Conservation (phyloP, 2,797 vertebrate genomes). For the Neostethus bicornis region DNA sequence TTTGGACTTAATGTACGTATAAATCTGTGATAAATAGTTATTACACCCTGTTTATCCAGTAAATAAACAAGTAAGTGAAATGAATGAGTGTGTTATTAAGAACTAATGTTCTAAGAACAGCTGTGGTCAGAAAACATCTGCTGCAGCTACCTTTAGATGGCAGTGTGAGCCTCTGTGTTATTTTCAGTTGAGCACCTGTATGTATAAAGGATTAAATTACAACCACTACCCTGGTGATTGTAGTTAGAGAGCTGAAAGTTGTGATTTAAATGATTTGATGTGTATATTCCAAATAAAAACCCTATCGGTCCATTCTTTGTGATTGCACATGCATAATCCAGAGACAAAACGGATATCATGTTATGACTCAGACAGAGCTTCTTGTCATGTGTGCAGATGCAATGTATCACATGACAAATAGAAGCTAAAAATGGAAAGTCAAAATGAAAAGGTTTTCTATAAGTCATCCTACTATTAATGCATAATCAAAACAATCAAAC, state of each 20-base stretch:
- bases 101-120: neutral
- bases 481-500: neutral
- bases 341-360: neutral
- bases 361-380: neutral
- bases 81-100: neutral
- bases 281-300: neutral
- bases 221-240: neutral
- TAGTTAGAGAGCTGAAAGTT: neutral
- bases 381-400: neutral
- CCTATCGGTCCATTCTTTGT: neutral
- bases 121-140: neutral
- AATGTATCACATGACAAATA: no score
- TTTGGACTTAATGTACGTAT: neutral
- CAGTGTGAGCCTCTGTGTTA: slow-evolving; percentile 59
- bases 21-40: neutral
- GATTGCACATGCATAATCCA: neutral
- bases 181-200: slow-evolving; percentile 3
- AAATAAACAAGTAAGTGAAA: neutral
- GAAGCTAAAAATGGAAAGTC: no score
- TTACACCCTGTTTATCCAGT: neutral
- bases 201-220: slow-evolving; percentile 7
- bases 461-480: neutral
- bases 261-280: neutral
- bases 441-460: neutral
- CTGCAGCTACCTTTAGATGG: slow-evolving; percentile 55